phyloP scores from a whole-genome alignment of 2,888 invertebrate species.

The Ochropleura plecta region DNA sequence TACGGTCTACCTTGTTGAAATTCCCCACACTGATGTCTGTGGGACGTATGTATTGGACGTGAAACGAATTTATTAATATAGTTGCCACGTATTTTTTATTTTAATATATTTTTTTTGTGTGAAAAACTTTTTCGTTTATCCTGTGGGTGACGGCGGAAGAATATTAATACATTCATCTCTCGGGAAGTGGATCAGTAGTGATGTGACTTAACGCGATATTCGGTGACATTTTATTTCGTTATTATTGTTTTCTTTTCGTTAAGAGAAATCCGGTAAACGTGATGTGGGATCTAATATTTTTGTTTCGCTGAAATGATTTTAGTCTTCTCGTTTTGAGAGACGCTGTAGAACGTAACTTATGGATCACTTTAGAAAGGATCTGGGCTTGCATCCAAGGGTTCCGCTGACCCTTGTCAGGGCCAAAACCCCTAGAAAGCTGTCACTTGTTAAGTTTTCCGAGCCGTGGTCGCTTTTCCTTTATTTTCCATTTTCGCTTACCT shows the following conservation, averaged over 20 bases:
- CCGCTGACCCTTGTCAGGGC: slow-evolving; percentile 60
- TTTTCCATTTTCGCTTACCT: slow-evolving; percentile 51
- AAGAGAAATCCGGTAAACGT: slow-evolving; percentile 32
- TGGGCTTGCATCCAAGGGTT: slow-evolving; percentile 46
- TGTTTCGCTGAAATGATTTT: slow-evolving; percentile 44
- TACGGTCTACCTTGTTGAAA: slow-evolving; percentile 51
- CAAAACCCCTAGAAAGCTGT: slow-evolving; percentile 55
- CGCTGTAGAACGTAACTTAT: slow-evolving; percentile 54
- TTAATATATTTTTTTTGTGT: slow-evolving; percentile 61
- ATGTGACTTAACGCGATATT: slow-evolving; percentile 45
- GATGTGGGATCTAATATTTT: slow-evolving; percentile 38
- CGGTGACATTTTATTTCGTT: slow-evolving; percentile 36
- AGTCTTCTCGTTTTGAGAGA: slow-evolving; percentile 30
- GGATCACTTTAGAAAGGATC: slow-evolving; percentile 48
- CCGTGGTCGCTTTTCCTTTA: slow-evolving; percentile 47
- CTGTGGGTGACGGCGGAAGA: slow-evolving; percentile 47
- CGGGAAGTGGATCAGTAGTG: slow-evolving; percentile 59
- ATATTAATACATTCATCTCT: slow-evolving; percentile 59
- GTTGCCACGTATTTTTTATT: slow-evolving; percentile 62
- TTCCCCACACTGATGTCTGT: slow-evolving; percentile 46
- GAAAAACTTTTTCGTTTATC: slow-evolving; percentile 60
- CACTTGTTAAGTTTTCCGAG: slow-evolving; percentile 64
- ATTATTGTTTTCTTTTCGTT: slow-evolving; percentile 50
- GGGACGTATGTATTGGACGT: slow-evolving; percentile 60
- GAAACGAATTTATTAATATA: slow-evolving; percentile 63